Conservation (phyloP, 2,888 invertebrate genomes). For the Cosmia trapezina region DNA sequence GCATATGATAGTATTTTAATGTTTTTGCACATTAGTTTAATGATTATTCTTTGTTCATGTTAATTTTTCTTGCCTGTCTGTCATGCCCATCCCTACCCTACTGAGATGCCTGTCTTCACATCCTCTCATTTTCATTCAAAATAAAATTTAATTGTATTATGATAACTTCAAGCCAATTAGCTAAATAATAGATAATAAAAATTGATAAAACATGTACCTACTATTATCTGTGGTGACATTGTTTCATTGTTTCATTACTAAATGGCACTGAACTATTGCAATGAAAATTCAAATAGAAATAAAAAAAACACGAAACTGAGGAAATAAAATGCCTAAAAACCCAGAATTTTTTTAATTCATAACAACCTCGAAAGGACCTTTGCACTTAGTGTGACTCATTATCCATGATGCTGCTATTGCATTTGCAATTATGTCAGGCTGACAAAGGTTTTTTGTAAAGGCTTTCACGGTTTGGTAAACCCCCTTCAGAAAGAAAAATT, state of each 20-base stretch:
- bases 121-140: background rate
- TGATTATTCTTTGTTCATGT: background rate
- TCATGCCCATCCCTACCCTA: background rate
- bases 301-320: constrained; percentile 9
- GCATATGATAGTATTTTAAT: background rate
- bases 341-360: too few relatives aligned
- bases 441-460: too few relatives aligned
- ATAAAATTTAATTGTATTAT: background rate
- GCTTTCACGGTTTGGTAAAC: too few relatives aligned
- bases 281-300: background rate
- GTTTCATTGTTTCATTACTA: background rate
- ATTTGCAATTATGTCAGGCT: too few relatives aligned
- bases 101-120: background rate
- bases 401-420: background rate
- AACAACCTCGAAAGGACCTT: background rate
- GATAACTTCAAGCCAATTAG: background rate
- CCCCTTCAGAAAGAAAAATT: too few relatives aligned
- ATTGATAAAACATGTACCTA: constrained; percentile 1
- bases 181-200: constrained; percentile 5
- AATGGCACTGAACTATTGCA: constrained; percentile 3
- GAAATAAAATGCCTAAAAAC: too few relatives aligned
- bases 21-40: background rate
- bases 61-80: background rate
- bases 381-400: background rate
- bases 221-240: background rate